phyloP scores from a whole-genome alignment of 2,888 invertebrate species.

The Coenonympha arcania region DNA sequence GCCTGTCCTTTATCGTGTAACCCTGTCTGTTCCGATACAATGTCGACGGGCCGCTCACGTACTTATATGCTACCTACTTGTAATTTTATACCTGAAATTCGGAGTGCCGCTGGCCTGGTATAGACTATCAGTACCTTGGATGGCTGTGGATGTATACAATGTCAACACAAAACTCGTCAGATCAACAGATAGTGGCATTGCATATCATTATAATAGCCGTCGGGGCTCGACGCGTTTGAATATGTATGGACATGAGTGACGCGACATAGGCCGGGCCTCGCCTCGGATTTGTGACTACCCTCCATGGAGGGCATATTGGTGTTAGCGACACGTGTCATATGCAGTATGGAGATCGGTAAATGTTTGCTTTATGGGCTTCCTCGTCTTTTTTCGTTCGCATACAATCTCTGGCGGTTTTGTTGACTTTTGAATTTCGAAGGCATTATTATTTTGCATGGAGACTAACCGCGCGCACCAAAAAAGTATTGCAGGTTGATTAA shows the following conservation, averaged over 20 bases:
- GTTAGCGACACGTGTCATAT: conserved; percentile 4
- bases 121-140: too few species aligned
- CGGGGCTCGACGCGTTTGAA: conserved; percentile 4
- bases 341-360: neutral
- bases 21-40: too few species aligned
- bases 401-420: too few species aligned
- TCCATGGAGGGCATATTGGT: neutral
- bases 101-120: too few species aligned
- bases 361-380: neutral
- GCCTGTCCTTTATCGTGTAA: too few species aligned
- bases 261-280: neutral
- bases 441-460: too few species aligned
- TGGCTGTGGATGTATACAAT: neutral
- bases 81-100: neutral
- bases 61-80: too few species aligned
- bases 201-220: conserved; percentile 8
- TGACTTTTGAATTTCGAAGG: too few species aligned
- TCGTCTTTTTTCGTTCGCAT: neutral
- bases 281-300: neutral
- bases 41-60: too few species aligned
- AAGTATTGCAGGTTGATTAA: too few species aligned
- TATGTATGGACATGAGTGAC: conserved; percentile 9
- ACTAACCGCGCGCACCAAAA: too few species aligned
- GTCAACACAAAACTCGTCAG: neutral
- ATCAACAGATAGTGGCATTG: conserved; percentile 1